Base-by-base conservation (phyloP, 1,140 invertebrate species). In the Lucilia sericata region DNA sequence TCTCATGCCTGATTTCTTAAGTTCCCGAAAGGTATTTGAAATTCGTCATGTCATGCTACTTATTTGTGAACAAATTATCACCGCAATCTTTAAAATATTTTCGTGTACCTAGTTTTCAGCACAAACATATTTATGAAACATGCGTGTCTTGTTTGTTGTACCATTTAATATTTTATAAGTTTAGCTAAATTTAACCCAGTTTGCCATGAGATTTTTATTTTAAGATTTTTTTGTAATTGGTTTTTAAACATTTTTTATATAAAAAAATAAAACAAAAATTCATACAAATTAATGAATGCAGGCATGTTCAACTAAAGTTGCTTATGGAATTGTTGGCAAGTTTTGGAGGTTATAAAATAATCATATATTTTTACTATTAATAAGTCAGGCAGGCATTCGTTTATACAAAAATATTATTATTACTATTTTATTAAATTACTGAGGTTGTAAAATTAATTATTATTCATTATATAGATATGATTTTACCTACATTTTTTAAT, bases 371-470 rank as follows among this genome's bases (percentile, higher is more conserved):
- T 12, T 70, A 70, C 19, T 21, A 70, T 21, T 70, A 70, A 70
- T 70, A 70, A 21, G 65, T 70, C 65, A 21, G n/a, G 19, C 65
- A 21, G n/a, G 19, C 21, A 70, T 70, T 70, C 65, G 21, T 70
- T 70, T 5, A 70, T 70, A 21, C 9, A 9, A 21, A 12, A 70
- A 70, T 21, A 25, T 70, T 70, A 12, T 70, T 60, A 60, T 34
- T 78, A 30, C 25, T 30, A 30, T 78, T 21, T 47, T 19, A 42
- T 78, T 47, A 14, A 78, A 47, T 78, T 78, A 78, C 75, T 47
- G 14, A 47, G 36, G n/a, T 42, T 78, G 75, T 78, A 78, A 42
- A 78, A 49, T 78, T 42, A 75, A 78, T 78, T 78, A 78, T 78
- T 78, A 78, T 78, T 78, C 34, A 78, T 47, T 3, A n/a, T 78